Percentiles rank a stretch among this genome's conserved stretches.
phyloP scores from a whole-genome alignment of 2,797 vertebrate species.

The Spatula versicolor region DNA sequence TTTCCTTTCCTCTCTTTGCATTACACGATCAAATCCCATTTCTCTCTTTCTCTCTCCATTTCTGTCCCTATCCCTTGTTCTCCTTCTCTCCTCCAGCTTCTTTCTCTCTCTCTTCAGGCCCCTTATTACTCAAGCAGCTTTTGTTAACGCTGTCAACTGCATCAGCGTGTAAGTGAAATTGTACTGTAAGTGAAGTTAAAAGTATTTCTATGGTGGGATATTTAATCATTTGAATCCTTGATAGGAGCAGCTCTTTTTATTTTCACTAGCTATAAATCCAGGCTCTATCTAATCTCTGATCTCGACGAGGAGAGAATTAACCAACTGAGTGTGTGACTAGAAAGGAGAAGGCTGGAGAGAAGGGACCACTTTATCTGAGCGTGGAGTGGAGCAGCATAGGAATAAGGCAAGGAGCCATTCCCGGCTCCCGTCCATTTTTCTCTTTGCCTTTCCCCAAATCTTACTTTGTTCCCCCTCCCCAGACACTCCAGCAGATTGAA shows the following conservation, averaged over 20 bases:
- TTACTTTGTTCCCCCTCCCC: background rate
- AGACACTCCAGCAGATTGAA: conserved; percentile 22
- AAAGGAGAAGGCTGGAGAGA: conserved; percentile 75
- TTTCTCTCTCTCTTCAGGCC: conserved; percentile 34
- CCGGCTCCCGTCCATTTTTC: conserved; percentile 23
- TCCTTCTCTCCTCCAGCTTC: background rate
- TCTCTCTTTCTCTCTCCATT: conserved; percentile 34
- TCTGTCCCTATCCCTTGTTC: conserved; percentile 13
- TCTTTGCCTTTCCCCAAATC: background rate
- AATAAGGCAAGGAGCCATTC: conserved; percentile 33
- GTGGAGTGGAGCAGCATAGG: conserved; percentile 54
- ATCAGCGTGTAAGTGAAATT: conserved; percentile 66
- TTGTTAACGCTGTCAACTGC: conserved; percentile 49
- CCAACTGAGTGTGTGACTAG: conserved; percentile 75
- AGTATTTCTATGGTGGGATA: conserved; percentile 77
- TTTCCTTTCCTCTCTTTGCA: conserved; percentile 31
- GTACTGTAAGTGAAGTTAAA: conserved; percentile 73
- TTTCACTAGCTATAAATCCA: conserved; percentile 81
- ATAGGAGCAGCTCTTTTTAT: conserved; percentile 79
- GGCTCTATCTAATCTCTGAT: conserved; percentile 81
- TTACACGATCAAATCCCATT: conserved; percentile 12
- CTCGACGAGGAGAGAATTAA: conserved; percentile 80
- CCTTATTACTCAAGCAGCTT: conserved; percentile 62
- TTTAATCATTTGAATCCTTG: conserved; percentile 84
- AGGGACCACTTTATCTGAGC: conserved; percentile 67